Base-by-base conservation (phyloP, 2,888 invertebrate species). In the Conchocele bisecta region DNA sequence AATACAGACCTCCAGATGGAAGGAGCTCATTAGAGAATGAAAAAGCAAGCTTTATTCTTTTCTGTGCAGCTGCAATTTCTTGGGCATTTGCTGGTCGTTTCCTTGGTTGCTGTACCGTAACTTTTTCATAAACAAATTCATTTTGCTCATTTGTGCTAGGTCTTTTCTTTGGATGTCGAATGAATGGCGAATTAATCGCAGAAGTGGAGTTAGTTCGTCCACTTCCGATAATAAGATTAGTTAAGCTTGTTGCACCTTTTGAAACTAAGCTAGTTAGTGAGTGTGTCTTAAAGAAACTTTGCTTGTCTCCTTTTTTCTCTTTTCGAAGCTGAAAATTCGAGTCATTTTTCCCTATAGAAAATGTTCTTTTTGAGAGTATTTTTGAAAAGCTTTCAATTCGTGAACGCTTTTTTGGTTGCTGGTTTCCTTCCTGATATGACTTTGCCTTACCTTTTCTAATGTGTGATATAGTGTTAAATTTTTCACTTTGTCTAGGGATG, bases 241-340 rank as follows among this genome's bases (percentile, higher is more conserved):
- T 69, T 31, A 76, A 60, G 48, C 69, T 73, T 26, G 76, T 69
- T n/a, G 72, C 76, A 20, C 63, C 73, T 51, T 72, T 76, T 35
- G 66, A 59, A 65, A 76, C 66, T 28, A 72, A 46, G 51, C 63
- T 72, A 22, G 76, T 69, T 28, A 72, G 60, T 20, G 76, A 73
- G 11, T 53, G 59, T n/a, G 76, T 66, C 33, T 70, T 69, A 26
- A 61, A 46, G 29, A 69, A 56, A 41, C 37, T 35, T 26, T n/a
- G n/a, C n/a, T n/a, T n/a, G n/a, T n/a, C n/a, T n/a, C n/a, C n/a
- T n/a, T n/a, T n/a, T n/a, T n/a, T n/a, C n/a, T n/a, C n/a, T n/a
- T n/a, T n/a, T n/a, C n/a, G n/a, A n/a, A n/a, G n/a, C n/a, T n/a
- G n/a, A n/a, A n/a, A n/a, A n/a, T n/a, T n/a, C n/a, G n/a, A n/a